Evolutionary conservation across 2,888 invertebrate species (phyloP).

Genomic region (Cryptocephalus primarius): DNA sequence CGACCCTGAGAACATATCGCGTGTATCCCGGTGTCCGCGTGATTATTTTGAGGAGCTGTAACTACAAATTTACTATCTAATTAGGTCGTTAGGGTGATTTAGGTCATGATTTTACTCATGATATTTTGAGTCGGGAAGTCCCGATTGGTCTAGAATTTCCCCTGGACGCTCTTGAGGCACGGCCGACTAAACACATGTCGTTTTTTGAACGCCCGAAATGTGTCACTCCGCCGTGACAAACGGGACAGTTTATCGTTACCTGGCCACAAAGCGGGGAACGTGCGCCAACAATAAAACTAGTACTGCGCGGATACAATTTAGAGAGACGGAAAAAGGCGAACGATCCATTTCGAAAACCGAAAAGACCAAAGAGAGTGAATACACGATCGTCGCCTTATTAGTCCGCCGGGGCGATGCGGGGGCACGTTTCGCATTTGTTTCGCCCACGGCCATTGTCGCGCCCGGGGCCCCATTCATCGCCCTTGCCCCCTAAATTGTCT

Average conservation of each 20-base stretch:
- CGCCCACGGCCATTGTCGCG: constrained; percentile 29
- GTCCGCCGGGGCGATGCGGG: constrained; percentile 26
- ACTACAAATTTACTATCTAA: no score
- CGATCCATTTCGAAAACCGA: constrained; percentile 24
- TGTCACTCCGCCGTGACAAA: not conserved
- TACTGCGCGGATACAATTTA: no score
- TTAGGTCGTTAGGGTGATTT: no score
- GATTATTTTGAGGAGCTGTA: no score
- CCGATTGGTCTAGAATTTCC: no score
- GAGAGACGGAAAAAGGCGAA: constrained; percentile 15
- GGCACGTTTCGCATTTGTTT: constrained; percentile 33
- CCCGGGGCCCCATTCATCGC: not conserved
- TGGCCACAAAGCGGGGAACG: constrained; percentile 18
- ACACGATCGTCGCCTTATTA: constrained; percentile 29
- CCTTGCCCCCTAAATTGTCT: not conserved
- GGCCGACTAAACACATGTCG: no score
- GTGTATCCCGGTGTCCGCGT: no score
- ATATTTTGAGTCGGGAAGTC: no score
- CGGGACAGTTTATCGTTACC: constrained; percentile 6
- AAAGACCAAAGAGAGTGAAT: constrained; percentile 8
- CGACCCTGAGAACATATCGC: no score
- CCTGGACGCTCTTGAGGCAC: no score
- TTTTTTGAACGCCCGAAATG: no score
- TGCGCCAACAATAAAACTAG: constrained; percentile 30
- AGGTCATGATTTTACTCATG: no score